Conservation (phyloP, 2,113 vertebrate species). For the Channa argus region DNA sequence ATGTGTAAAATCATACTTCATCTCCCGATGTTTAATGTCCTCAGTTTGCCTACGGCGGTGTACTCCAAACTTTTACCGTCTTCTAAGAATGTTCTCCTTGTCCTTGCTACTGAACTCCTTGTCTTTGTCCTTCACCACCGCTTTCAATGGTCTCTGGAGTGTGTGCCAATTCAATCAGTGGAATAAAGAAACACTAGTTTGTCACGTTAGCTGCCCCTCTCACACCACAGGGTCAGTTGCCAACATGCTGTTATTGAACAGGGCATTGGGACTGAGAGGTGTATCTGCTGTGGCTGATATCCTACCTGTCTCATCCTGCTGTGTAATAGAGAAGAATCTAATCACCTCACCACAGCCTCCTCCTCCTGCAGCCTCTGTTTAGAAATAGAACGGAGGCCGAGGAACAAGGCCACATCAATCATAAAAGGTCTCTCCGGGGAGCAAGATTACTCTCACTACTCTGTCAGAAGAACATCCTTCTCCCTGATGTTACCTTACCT, state of each 20-base stretch:
- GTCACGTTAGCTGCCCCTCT: slow-evolving; percentile 53
- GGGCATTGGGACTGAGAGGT: slow-evolving; percentile 71
- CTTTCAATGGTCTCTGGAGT: slow-evolving; percentile 31
- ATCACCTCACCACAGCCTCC: slow-evolving; percentile 59
- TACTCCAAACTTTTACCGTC: slow-evolving; percentile 44
- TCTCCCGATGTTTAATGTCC: slow-evolving; percentile 44
- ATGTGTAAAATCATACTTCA: slow-evolving; percentile 37
- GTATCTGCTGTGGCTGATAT: slow-evolving; percentile 55
- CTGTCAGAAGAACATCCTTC: slow-evolving; percentile 63
- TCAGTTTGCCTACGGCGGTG: slow-evolving; percentile 42
- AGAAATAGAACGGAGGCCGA: slow-evolving; percentile 63
- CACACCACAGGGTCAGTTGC: slow-evolving; percentile 67
- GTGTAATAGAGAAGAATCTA: slow-evolving; percentile 70
- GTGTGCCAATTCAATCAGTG: slow-evolving; percentile 48
- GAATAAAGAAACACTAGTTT: slow-evolving; percentile 66
- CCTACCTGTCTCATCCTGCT: slow-evolving; percentile 45
- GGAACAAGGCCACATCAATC: slow-evolving; percentile 72
- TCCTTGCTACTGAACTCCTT: slow-evolving; percentile 40
- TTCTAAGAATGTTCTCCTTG: slow-evolving; percentile 29
- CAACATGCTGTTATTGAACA: slow-evolving; percentile 76
- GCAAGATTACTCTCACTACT: slow-evolving; percentile 47
- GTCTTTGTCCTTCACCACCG: slow-evolving; percentile 26
- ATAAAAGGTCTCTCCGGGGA: slow-evolving; percentile 54
- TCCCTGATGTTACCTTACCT: slow-evolving; percentile 34
- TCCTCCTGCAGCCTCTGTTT: slow-evolving; percentile 48